phyloP scores from a whole-genome alignment of 23 tunicate genomes.

The Phallusia fumigata region DNA sequence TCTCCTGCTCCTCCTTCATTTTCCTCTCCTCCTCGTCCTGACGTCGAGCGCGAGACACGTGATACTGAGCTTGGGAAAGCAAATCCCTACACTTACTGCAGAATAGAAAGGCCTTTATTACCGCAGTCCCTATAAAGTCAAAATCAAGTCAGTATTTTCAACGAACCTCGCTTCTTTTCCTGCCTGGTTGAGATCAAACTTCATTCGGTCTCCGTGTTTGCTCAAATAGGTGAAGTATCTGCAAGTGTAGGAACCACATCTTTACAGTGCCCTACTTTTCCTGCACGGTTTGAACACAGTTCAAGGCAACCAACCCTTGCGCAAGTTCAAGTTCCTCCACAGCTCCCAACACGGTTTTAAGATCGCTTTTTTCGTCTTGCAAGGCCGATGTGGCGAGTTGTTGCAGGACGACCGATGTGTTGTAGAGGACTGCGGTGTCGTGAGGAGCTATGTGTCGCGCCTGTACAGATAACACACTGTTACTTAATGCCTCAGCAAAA shows the following conservation, averaged over 20 bases:
- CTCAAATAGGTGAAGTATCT: conserved; percentile 90
- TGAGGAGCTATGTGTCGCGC: conserved; percentile 98
- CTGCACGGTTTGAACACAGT: background rate
- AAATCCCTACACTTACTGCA: conserved; percentile 81
- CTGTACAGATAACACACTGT: conserved; percentile 17
- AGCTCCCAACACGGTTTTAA: conserved; percentile 88
- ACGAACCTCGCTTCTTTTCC: conserved; percentile 75
- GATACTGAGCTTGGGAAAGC: conserved; percentile 96
- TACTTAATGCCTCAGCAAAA: too few relatives aligned
- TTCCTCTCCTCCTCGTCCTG: conserved; percentile 90
- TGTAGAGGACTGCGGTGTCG: conserved; percentile 95
- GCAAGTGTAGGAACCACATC: background rate
- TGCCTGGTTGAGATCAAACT: conserved; percentile 90
- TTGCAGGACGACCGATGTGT: conserved; percentile 91
- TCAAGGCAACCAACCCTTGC: conserved; percentile 34
- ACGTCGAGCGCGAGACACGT: conserved; percentile 73
- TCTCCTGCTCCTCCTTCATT: conserved; percentile 90
- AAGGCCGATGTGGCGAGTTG: conserved; percentile 94
- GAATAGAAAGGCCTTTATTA: background rate
- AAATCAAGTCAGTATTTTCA: too few relatives aligned
- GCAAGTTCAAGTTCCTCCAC: conserved; percentile 91
- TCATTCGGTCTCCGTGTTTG: conserved; percentile 94
- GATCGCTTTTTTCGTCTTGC: conserved; percentile 82
- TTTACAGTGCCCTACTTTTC: background rate
- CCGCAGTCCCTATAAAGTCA: too few relatives aligned